phyloP scores from a whole-genome alignment of 2,113 vertebrate genomes.

The Toxostoma redivivum region DNA sequence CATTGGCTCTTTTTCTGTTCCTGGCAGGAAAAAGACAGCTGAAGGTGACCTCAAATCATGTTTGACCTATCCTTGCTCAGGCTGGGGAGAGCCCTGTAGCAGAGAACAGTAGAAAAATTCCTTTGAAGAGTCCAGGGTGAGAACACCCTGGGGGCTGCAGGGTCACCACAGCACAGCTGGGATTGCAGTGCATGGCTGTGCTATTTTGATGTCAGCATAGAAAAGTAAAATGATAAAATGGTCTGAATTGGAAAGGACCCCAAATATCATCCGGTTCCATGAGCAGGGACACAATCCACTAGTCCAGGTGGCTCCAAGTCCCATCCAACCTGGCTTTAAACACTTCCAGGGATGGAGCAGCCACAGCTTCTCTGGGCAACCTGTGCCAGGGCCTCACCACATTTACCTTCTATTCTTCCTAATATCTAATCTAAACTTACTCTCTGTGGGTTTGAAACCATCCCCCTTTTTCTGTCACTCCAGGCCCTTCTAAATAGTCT shows the following conservation, averaged over 20 bases:
- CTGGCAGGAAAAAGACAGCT: not conserved
- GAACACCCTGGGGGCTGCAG: fast-evolving
- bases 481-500: not conserved
- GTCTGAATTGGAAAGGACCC: not conserved
- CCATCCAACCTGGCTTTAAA: not conserved
- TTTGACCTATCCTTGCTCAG: not conserved
- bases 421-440: not conserved
- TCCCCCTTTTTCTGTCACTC: not conserved
- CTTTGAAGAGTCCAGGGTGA: not conserved
- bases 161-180: not conserved
- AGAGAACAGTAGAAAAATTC: not conserved
- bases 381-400: not conserved
- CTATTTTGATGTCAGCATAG: not conserved
- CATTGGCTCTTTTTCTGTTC: not conserved
- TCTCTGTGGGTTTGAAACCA: not conserved
- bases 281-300: not conserved
- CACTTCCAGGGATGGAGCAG: not conserved
- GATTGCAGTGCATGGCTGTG: not conserved
- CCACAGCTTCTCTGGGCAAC: not conserved
- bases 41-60: not conserved
- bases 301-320: not conserved
- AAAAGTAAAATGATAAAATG: not conserved
- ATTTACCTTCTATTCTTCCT: not conserved
- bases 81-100: not conserved
- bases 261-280: not conserved